Percentiles rank a stretch among this genome's conserved stretches.
phyloP scores from a whole-genome alignment of 2,113 vertebrate species.

The Danionella cerebrum region DNA sequence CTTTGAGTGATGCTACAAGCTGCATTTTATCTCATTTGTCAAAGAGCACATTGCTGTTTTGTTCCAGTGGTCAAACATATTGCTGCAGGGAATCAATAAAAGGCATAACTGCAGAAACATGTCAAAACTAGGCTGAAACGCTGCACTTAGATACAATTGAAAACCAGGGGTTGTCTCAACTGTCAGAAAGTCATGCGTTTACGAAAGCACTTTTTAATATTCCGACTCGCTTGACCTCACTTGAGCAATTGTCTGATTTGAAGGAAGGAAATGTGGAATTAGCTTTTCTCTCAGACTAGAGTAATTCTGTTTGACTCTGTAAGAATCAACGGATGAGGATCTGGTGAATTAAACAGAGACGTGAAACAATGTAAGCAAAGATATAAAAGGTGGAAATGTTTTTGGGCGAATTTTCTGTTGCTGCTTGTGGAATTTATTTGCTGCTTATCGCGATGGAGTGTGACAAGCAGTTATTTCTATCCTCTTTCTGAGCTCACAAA shows the following conservation, averaged over 20 bases:
- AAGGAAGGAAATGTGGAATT: not conserved
- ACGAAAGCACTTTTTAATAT: not conserved
- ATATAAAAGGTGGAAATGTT: slow-evolving; percentile 23
- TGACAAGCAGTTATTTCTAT: slow-evolving; percentile 47
- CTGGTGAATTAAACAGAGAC: slow-evolving; percentile 30
- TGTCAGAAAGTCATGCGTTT: not conserved
- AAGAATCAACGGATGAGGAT: not conserved
- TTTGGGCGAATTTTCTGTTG: slow-evolving; percentile 32
- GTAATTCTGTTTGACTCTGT: slow-evolving; percentile 15
- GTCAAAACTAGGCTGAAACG: not conserved
- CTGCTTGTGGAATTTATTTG: slow-evolving; percentile 38
- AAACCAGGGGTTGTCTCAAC: not conserved
- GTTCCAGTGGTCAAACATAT: not conserved
- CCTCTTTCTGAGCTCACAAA: slow-evolving; percentile 34
- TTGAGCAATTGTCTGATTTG: not conserved
- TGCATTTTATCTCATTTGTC: not conserved
- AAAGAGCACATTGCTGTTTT: not conserved
- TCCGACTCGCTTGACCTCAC: slow-evolving; percentile 2
- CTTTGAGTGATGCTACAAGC: not conserved
- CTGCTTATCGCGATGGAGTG: slow-evolving; percentile 43
- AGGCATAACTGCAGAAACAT: not conserved
- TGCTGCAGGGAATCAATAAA: not conserved
- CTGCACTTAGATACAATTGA: not conserved
- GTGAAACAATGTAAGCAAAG: not conserved
- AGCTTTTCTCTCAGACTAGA: slow-evolving; percentile 14